Percentiles rank a stretch among this genome's conserved stretches.
Conservation (phyloP, 2,113 vertebrate genomes). For the Ardeotis arabs region DNA sequence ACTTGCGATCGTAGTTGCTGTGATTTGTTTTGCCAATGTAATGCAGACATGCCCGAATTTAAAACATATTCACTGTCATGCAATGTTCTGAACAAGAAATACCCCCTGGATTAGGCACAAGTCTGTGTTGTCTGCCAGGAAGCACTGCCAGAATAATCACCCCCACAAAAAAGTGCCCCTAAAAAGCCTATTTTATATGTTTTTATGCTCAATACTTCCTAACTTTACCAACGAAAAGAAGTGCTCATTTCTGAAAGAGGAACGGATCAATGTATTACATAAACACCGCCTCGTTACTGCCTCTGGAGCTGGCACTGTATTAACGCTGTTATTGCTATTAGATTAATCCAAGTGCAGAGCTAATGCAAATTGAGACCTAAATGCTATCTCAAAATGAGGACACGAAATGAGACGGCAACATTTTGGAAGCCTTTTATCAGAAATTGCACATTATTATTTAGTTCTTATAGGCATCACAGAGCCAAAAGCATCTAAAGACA, state of each 20-base stretch:
- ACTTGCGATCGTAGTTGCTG: conserved; percentile 55
- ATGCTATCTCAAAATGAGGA: conserved; percentile 31
- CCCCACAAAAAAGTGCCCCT: background rate
- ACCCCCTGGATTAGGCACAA: conserved; percentile 84
- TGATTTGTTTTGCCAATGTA: conserved; percentile 83
- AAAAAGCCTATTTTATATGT: background rate
- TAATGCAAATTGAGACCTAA: conserved; percentile 39
- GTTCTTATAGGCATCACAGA: background rate
- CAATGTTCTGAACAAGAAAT: conserved; percentile 75
- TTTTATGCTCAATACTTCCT: background rate
- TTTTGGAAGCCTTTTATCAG: background rate
- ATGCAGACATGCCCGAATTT: conserved; percentile 80
- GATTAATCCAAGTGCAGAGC: conserved; percentile 43
- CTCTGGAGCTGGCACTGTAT: background rate
- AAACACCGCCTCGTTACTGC: background rate
- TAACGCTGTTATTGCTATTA: background rate
- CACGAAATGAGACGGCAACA: background rate
- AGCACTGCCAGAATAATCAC: conserved; percentile 15
- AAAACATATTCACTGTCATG: conserved; percentile 77
- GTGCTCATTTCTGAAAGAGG: background rate
- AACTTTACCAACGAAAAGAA: background rate
- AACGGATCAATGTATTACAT: background rate
- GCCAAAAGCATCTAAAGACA: background rate
- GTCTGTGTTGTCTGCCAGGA: conserved; percentile 71
- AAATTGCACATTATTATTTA: background rate